Evolutionary conservation across 2,113 vertebrate species (phyloP).

Genomic region (Microtus ochrogaster): DNA sequence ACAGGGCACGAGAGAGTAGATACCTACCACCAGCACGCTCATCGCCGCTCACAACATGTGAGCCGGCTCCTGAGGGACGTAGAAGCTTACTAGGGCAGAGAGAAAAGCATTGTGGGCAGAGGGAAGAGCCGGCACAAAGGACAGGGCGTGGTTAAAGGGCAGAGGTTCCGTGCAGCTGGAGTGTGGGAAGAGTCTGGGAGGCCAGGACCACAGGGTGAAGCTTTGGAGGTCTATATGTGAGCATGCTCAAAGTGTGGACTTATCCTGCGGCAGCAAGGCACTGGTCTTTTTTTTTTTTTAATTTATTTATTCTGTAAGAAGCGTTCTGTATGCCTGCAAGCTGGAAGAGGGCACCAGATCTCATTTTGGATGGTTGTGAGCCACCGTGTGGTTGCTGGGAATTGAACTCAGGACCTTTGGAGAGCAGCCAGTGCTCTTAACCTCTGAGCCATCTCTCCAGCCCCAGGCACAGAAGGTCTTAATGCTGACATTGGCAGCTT

Average conservation of each 20-base stretch:
- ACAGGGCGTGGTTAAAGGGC: neutral
- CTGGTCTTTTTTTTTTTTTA: too few relatives aligned
- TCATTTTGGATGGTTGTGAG: too few relatives aligned
- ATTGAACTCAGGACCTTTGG: too few relatives aligned
- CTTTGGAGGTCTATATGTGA: neutral
- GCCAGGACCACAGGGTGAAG: neutral
- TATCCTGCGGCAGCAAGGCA: neutral
- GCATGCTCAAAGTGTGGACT: neutral
- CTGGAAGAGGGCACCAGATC: too few relatives aligned
- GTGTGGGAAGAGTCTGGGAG: rapidly evolving
- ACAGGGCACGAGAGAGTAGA: neutral
- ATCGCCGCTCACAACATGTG: neutral
- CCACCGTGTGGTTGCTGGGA: too few relatives aligned
- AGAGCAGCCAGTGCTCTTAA: too few relatives aligned
- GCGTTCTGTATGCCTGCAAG: too few relatives aligned
- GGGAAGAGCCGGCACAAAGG: neutral
- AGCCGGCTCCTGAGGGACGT: neutral
- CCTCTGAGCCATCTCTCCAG: too few relatives aligned
- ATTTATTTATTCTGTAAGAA: too few relatives aligned
- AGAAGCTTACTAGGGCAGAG: neutral
- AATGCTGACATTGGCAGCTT: neutral
- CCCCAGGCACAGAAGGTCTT: too few relatives aligned
- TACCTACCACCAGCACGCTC: neutral
- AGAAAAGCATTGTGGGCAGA: neutral
- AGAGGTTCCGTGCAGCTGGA: neutral